phyloP scores from a whole-genome alignment of 2,113 vertebrate species.

The Symphodus melops region DNA sequence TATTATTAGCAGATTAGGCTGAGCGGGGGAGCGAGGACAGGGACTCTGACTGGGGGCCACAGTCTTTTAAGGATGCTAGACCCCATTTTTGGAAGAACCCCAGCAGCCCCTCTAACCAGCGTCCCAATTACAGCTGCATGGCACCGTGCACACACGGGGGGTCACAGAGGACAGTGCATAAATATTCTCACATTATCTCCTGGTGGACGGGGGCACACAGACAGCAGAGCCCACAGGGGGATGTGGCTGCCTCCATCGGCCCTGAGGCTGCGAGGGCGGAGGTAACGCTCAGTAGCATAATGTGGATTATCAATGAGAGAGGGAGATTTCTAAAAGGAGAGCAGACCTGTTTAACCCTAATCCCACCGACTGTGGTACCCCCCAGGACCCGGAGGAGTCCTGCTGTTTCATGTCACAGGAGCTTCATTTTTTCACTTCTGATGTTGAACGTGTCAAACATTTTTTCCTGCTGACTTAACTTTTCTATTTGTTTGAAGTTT shows the following conservation, averaged over 20 bases:
- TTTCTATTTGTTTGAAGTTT: too few species aligned
- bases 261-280: conserved; percentile 85
- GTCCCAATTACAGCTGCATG: conserved; percentile 87
- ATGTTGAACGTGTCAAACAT: too few species aligned
- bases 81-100: conserved; percentile 71
- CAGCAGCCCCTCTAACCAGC: conserved; percentile 74
- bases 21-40: conserved; percentile 68
- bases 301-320: conserved; percentile 41
- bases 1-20: conserved; percentile 86
- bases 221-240: conserved; percentile 55
- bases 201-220: conserved; percentile 76
- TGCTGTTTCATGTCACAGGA: too few species aligned
- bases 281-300: conserved; percentile 57
- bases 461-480: too few species aligned
- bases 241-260: conserved; percentile 54
- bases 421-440: too few species aligned
- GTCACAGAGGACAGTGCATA: conserved; percentile 89
- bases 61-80: conserved; percentile 76
- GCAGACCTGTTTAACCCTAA: neutral
- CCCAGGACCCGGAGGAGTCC: neutral
- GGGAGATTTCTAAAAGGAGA: neutral
- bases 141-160: conserved; percentile 60
- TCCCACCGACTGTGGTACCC: neutral
- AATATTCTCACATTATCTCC: conserved; percentile 90
- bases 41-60: conserved; percentile 42